A percentile compares a stretch with the other conserved stretches of the same genome.
These are phyloP conservation scores for Zaprionus ornatus DNA, from an alignment of 1,140 invertebrate genomes.

Conservation along the genomic window DNA sequence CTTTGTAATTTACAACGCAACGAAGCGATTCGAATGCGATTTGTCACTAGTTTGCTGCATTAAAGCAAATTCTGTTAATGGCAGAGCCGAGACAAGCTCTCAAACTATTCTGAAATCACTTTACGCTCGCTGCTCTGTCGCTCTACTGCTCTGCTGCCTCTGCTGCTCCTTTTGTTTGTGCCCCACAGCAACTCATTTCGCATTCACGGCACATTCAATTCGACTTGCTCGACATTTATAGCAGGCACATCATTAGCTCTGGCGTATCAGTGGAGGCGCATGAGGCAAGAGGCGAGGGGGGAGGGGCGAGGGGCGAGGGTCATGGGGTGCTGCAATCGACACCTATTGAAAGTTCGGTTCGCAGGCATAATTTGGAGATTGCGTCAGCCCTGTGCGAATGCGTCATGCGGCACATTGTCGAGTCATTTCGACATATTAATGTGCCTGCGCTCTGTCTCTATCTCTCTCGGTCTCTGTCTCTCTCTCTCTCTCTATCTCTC, in stretches of 20 bases:
- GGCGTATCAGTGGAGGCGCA: neutral
- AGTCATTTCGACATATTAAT: conserved; percentile 52
- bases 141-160: too few relatives aligned
- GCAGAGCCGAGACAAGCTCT: neutral
- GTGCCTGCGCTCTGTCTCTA: neutral
- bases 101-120: too few relatives aligned
- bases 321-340: conserved; percentile 7
- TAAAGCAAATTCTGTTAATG: too few relatives aligned
- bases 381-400: conserved; percentile 50
- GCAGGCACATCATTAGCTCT: neutral
- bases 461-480: neutral
- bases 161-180: too few relatives aligned
- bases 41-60: neutral
- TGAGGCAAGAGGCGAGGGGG: neutral
- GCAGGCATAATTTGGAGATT: conserved; percentile 22
- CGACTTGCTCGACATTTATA: conserved; percentile 3
- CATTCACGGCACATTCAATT: neutral
- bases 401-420: conserved; percentile 60
- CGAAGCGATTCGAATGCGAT: neutral
- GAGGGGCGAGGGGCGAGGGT: neutral
- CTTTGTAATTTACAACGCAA: too few relatives aligned
- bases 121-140: too few relatives aligned
- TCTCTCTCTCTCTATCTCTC: neutral
- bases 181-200: neutral
- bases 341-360: conserved; percentile 8